A percentile compares a stretch with the other conserved stretches of the same genome.
Evolutionary conservation across 2,888 invertebrate genomes (phyloP).

Genomic region (Stomorhina lunata): DNA sequence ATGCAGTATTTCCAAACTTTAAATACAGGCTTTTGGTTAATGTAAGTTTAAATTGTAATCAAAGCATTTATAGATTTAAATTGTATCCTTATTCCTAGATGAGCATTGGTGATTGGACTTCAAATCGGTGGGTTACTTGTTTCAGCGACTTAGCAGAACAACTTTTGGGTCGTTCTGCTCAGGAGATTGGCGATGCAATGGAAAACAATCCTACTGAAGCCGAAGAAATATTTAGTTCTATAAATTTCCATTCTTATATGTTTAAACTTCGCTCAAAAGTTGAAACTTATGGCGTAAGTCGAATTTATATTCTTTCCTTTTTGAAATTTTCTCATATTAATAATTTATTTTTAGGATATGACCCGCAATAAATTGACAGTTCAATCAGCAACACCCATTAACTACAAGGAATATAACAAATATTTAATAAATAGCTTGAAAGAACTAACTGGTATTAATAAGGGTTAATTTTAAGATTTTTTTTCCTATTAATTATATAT

Average conservation of each 20-base stretch:
- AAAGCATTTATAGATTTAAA: not conserved
- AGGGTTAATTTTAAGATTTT: slow-evolving; percentile 55
- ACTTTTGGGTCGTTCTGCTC: slow-evolving; percentile 85
- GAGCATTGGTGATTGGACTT: slow-evolving; percentile 92
- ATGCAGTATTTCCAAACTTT: slow-evolving; percentile 89
- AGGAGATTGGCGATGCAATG: slow-evolving; percentile 89
- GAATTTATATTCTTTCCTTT: not conserved
- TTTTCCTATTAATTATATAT: slow-evolving; percentile 10
- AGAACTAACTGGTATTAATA: slow-evolving; percentile 82
- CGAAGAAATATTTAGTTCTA: slow-evolving; percentile 85
- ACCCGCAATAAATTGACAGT: slow-evolving; percentile 87
- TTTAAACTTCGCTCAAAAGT: slow-evolving; percentile 93
- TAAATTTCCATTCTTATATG: slow-evolving; percentile 89
- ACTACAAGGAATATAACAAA: slow-evolving; percentile 88
- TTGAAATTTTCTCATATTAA: not conserved
- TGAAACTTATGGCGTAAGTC: slow-evolving; percentile 93
- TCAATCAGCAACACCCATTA: slow-evolving; percentile 85
- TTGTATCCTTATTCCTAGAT: slow-evolving; percentile 81
- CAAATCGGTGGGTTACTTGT: slow-evolving; percentile 93
- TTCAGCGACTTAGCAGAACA: slow-evolving; percentile 92
- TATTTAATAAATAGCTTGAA: slow-evolving; percentile 87
- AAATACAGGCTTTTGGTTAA: slow-evolving; percentile 91
- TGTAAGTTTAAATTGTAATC: slow-evolving; percentile 82
- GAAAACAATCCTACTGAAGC: slow-evolving; percentile 85
- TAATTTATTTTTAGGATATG: slow-evolving; percentile 71